A percentile compares a stretch with the other conserved stretches of the same genome.
phyloP scores from a whole-genome alignment of 2,888 invertebrate genomes.

The Patella ulyssiponensis region DNA sequence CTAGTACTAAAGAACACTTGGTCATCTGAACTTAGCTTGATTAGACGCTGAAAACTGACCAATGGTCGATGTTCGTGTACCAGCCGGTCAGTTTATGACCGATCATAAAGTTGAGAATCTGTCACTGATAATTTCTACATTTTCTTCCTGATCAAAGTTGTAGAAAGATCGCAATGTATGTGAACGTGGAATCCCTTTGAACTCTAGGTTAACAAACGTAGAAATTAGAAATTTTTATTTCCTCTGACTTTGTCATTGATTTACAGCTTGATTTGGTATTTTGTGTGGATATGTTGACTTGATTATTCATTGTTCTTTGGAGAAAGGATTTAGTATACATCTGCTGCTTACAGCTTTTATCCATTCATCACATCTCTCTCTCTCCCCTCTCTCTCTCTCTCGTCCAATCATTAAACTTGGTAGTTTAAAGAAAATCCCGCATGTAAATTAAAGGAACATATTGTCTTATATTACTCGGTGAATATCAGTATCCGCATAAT shows the following conservation, averaged over 20 bases:
- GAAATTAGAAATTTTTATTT: neutral
- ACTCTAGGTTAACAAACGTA: neutral
- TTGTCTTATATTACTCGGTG: no score
- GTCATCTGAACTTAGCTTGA: slow-evolving; percentile 7
- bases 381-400: no score
- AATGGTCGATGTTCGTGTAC: neutral
- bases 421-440: no score
- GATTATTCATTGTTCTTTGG: no score
- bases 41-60: slow-evolving; percentile 1
- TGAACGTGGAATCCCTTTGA: neutral
- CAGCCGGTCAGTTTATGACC: slow-evolving; percentile 8
- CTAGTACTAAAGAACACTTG: neutral
- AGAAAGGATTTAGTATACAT: no score
- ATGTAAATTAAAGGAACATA: no score
- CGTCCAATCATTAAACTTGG: no score
- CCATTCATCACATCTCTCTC: no score
- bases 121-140: slow-evolving; percentile 3
- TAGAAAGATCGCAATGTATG: neutral
- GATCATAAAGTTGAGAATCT: neutral
- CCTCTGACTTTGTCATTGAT: neutral
- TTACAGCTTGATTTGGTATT: no score
- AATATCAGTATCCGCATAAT: no score
- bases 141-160: neutral
- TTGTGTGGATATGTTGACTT: no score
- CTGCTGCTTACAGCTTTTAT: no score